A percentile compares a stretch with the other conserved stretches of the same genome.
Evolutionary conservation across 2,888 invertebrate species (phyloP).

Genomic region (Lapara coniferarum): DNA sequence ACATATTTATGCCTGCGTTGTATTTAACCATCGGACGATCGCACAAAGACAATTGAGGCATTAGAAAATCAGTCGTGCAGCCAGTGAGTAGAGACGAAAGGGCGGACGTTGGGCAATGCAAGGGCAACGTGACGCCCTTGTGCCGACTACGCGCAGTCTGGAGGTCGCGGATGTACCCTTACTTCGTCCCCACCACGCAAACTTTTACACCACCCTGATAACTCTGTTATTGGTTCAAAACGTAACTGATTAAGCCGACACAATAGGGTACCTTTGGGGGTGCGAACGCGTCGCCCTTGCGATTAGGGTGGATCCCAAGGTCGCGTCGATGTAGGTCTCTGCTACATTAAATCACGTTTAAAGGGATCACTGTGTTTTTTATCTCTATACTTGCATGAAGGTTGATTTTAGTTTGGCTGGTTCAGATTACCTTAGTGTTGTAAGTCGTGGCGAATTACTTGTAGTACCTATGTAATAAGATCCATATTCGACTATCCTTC

Average conservation of each 20-base stretch:
- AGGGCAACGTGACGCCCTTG: conserved; percentile 73
- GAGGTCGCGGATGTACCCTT: conserved; percentile 78
- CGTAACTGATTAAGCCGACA: conserved; percentile 33
- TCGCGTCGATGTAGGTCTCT: conserved; percentile 7
- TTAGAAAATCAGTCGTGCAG: conserved; percentile 33
- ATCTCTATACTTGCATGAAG: background rate
- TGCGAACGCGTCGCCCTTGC: conserved; percentile 1
- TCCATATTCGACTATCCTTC: too few relatives aligned
- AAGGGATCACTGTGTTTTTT: background rate
- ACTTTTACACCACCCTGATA: conserved; percentile 39
- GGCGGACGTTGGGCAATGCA: conserved; percentile 68
- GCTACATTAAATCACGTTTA: background rate
- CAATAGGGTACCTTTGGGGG: conserved; percentile 11
- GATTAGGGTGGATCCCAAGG: conserved; percentile 8
- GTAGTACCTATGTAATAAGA: too few relatives aligned
- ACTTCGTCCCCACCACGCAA: conserved; percentile 54
- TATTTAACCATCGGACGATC: conserved; percentile 30
- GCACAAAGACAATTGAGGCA: conserved; percentile 36
- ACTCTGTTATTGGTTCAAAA: conserved; percentile 40
- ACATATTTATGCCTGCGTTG: background rate
- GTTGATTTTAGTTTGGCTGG: background rate
- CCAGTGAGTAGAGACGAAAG: conserved; percentile 38
- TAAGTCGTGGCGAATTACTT: too few relatives aligned
- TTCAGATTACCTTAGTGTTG: too few relatives aligned
- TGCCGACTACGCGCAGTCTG: conserved; percentile 71